Base-by-base conservation (phyloP, 1,140 invertebrate species). In the Glossosoma conforme region DNA sequence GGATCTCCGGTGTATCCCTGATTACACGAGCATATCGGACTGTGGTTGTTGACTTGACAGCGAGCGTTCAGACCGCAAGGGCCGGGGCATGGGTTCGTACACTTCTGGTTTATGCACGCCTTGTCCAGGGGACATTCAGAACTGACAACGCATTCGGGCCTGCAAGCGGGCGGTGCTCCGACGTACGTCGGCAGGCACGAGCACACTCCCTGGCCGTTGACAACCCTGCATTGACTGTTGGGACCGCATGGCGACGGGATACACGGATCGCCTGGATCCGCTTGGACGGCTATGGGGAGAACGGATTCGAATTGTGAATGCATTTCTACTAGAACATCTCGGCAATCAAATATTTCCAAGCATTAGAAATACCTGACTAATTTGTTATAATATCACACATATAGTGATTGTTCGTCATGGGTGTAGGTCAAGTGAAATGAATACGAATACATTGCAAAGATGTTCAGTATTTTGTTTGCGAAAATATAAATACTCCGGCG, bases 1-100 rank as follows among this genome's bases (percentile, higher is more conserved):
- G 87, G 86, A 77, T 90, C 83, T 42, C 87, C 86, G 33, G 80
- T 83, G 57, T 78, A 82, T 30, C 79, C 81, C 37, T 71, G 58
- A 22, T 74, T 70, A 65, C 87, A 90, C 43, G 76, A 79, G 59
- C 87, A 89, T 19, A 83, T 82, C 2, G 86, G 82, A 60, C 77
- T 79, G 61, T 89, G 86, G 65, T 83, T 84, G 15, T 81, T 74
- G 24, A 84, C 81, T 56, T 70, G 67, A 59, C 86, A 89, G 40
- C 75, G 71, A 1, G 85, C 74, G 61, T 81, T 79, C 17, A 74
- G 61, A 14, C 85, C 86, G 68, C 86, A 88, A 14, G 76, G 66
- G 52, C 79, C 76, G 13, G 74, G 66, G 55, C 83, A 83, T n/a
- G 83, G 82, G 59, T 82, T 75, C n/a, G 65, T 64, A 63, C 85